These are phyloP conservation scores for Agrochola litura DNA, from an alignment of 2,888 invertebrate species.

Conservation along the genomic window DNA sequence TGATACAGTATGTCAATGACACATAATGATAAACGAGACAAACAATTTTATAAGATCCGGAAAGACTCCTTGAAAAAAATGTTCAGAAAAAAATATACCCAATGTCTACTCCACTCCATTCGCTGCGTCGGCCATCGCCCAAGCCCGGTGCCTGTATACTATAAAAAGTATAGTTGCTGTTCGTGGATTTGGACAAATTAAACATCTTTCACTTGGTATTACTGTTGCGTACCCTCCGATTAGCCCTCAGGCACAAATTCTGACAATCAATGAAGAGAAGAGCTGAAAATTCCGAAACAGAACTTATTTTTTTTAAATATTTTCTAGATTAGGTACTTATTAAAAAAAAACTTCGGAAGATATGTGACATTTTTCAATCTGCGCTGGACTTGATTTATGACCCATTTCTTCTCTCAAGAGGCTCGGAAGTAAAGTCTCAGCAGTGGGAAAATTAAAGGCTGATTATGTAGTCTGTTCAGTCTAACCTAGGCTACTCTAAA, in stretches of 20 bases:
- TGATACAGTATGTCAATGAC: not conserved
- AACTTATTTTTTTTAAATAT: not conserved
- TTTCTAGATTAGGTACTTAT: not conserved
- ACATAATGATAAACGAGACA: not conserved
- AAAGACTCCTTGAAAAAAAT: not conserved
- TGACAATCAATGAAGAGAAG: conserved; percentile 22
- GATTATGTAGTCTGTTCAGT: not conserved
- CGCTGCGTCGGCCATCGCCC: conserved; percentile 39
- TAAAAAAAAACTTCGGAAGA: not conserved
- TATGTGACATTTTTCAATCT: not conserved
- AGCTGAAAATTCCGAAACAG: not conserved
- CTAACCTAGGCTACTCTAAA: not conserved
- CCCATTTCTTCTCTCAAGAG: not conserved
- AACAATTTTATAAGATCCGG: not conserved
- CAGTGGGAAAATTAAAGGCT: not conserved
- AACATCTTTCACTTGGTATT: conserved; percentile 67
- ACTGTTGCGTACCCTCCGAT: conserved; percentile 53
- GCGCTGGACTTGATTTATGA: not conserved
- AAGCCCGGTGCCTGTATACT: conserved; percentile 50
- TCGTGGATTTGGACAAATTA: conserved; percentile 71
- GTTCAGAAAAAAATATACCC: not conserved
- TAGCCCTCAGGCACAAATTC: conserved; percentile 45
- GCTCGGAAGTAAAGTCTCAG: not conserved
- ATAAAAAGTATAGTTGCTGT: conserved; percentile 65
- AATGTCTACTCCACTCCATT: conserved; percentile 33